A percentile compares a stretch with the other conserved stretches of the same genome.
Conservation (phyloP, 2,797 vertebrate species). For the Enteromius argenteus region DNA sequence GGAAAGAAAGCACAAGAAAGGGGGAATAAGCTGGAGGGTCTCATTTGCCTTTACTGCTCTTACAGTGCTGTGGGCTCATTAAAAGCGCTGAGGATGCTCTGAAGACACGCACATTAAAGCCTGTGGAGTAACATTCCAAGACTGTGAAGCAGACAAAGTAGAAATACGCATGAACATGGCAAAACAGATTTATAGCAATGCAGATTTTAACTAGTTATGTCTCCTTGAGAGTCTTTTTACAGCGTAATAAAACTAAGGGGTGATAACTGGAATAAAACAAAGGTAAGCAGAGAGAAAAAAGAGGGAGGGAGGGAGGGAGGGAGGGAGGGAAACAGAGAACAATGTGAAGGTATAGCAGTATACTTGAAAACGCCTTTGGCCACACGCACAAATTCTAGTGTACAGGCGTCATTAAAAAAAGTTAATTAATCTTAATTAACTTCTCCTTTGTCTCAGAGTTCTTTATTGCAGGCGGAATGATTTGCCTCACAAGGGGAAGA, state of each 20-base stretch:
- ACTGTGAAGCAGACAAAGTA: slow-evolving; percentile 30
- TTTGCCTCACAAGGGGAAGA: slow-evolving; percentile 70
- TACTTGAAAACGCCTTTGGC: slow-evolving; percentile 61
- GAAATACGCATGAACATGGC: slow-evolving; percentile 17
- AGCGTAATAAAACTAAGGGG: slow-evolving; percentile 48
- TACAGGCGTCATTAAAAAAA: slow-evolving; percentile 65
- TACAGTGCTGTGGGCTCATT: slow-evolving; percentile 42
- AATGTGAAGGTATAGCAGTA: slow-evolving; percentile 57
- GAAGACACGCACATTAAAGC: slow-evolving; percentile 33
- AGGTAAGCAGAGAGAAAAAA: slow-evolving; percentile 26
- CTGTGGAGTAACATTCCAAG: slow-evolving; percentile 31
- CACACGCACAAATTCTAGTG: slow-evolving; percentile 61
- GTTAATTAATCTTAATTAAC: slow-evolving; percentile 74
- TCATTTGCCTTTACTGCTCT: slow-evolving; percentile 40
- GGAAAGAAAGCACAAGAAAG: slow-evolving; percentile 17
- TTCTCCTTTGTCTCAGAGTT: slow-evolving; percentile 70
- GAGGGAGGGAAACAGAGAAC: slow-evolving; percentile 29
- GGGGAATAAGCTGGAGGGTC: slow-evolving; percentile 9
- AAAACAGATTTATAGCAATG: slow-evolving; percentile 48
- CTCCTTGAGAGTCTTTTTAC: slow-evolving; percentile 57
- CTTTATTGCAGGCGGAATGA: slow-evolving; percentile 68
- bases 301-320: slow-evolving; percentile 25
- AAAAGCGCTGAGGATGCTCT: slow-evolving; percentile 31
- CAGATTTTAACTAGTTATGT: slow-evolving; percentile 47
- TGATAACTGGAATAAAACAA: slow-evolving; percentile 43